phyloP scores from a whole-genome alignment of 2,113 vertebrate species.

The Myrmecophaga tridactyla region DNA sequence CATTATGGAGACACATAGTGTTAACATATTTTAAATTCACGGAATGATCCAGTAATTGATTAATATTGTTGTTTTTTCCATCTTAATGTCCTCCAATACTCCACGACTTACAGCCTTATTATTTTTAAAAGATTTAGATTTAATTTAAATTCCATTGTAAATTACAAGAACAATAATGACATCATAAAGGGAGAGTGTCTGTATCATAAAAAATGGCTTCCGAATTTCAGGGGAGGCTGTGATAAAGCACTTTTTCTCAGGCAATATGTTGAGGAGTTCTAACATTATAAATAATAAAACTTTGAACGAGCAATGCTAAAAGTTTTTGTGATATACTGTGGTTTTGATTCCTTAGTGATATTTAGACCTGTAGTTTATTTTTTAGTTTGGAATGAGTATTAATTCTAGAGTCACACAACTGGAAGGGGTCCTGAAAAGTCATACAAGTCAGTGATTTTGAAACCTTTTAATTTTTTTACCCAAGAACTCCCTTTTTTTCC shows the following conservation, averaged over 20 bases:
- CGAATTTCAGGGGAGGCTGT: neutral
- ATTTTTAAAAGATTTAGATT: too few species aligned
- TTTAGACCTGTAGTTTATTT: constrained; percentile 13
- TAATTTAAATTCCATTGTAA: too few species aligned
- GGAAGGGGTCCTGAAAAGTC: constrained; percentile 18
- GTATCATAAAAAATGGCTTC: too few species aligned
- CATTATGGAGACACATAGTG: too few species aligned
- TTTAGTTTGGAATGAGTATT: constrained; percentile 39
- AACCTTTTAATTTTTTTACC: constrained; percentile 24
- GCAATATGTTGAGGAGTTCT: too few species aligned
- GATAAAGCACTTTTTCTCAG: constrained; percentile 26
- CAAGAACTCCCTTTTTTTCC: neutral
- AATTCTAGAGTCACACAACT: constrained; percentile 30
- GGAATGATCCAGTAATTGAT: too few species aligned
- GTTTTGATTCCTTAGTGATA: constrained; percentile 41
- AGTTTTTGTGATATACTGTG: neutral
- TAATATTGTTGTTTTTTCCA: too few species aligned
- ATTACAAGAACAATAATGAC: too few species aligned
- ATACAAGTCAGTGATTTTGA: constrained; percentile 30
- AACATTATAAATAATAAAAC: constrained; percentile 5
- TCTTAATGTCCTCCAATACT: too few species aligned
- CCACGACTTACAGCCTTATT: too few species aligned
- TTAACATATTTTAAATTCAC: too few species aligned
- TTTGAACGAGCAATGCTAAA: constrained; percentile 36
- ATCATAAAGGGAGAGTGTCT: too few species aligned